Conservation (phyloP, 2,888 invertebrate species). For the Galerucella nymphaeae region DNA sequence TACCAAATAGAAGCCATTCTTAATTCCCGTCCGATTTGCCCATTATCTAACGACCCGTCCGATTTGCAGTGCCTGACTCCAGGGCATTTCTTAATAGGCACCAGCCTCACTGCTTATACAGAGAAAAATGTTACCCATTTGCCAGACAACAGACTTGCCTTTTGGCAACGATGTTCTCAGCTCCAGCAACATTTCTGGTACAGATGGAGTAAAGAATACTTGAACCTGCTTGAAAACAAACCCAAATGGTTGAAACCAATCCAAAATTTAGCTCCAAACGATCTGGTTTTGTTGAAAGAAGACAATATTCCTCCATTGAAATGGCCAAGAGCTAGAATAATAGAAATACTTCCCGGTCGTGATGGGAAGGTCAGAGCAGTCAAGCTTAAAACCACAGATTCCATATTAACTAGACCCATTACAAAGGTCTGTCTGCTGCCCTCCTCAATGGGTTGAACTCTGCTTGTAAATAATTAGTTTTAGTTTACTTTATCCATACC, state of each 20-base stretch:
- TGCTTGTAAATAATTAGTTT: too few relatives aligned
- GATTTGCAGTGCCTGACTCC: neutral
- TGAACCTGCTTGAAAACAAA: slow-evolving; percentile 2
- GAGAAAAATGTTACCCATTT: neutral
- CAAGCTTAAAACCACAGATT: too few relatives aligned
- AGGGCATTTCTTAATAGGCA: neutral
- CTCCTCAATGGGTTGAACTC: too few relatives aligned
- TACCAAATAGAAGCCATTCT: neutral
- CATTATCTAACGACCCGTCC: neutral
- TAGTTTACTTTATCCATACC: too few relatives aligned
- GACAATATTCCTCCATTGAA: neutral
- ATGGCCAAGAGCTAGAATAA: too few relatives aligned
- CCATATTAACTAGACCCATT: too few relatives aligned
- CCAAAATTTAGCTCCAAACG: neutral
- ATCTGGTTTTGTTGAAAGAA: neutral
- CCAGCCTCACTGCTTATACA: too few relatives aligned
- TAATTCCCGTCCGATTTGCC: neutral
- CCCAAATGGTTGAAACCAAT: neutral
- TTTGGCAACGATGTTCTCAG: slow-evolving; percentile 1
- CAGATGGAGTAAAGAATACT: slow-evolving; percentile 7
- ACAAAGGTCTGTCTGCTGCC: too few relatives aligned
- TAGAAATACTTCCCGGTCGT: too few relatives aligned
- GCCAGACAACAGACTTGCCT: neutral
- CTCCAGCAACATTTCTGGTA: slow-evolving; percentile 12
- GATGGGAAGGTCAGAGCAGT: too few relatives aligned